A percentile compares a stretch with the other conserved stretches of the same genome.
These are phyloP conservation scores for Gopherus evgoodei DNA, from an alignment of 2,113 vertebrate species.

Conservation along the genomic window DNA sequence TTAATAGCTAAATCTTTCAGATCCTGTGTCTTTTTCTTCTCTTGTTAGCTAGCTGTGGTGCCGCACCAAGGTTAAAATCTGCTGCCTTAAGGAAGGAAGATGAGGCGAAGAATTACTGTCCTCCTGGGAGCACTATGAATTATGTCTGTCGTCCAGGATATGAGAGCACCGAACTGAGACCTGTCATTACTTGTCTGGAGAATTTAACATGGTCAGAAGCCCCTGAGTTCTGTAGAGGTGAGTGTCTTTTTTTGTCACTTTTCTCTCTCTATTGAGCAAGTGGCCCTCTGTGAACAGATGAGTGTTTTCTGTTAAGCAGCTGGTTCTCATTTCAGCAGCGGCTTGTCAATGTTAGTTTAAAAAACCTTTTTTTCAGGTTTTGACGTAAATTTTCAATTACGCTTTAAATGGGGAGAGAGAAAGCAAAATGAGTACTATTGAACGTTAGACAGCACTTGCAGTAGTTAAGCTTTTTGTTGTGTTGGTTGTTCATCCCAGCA, in stretches of 20 bases:
- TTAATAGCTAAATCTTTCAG: accelerated
- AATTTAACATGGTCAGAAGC: constrained; percentile 16
- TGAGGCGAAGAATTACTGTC: background rate
- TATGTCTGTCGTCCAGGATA: constrained; percentile 65
- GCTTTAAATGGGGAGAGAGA: no score
- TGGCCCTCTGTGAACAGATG: background rate
- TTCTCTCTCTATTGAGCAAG: accelerated
- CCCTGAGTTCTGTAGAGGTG: constrained; percentile 14
- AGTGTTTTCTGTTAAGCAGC: background rate
- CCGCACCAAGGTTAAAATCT: accelerated
- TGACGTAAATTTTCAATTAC: no score
- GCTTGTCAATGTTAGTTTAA: no score
- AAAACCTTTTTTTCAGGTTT: no score
- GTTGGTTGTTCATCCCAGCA: no score
- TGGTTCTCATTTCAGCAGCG: no score
- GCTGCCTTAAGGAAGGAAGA: background rate
- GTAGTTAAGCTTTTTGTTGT: no score
- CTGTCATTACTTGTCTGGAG: constrained; percentile 28
- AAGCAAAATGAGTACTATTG: no score
- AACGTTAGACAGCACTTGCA: no score
- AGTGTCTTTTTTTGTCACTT: accelerated
- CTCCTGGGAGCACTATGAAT: background rate
- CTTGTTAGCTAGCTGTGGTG: constrained; percentile 29
- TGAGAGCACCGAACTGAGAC: background rate
- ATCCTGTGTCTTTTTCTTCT: background rate